Conservation (phyloP, 2,113 vertebrate genomes). For the Blennius ocellaris region DNA sequence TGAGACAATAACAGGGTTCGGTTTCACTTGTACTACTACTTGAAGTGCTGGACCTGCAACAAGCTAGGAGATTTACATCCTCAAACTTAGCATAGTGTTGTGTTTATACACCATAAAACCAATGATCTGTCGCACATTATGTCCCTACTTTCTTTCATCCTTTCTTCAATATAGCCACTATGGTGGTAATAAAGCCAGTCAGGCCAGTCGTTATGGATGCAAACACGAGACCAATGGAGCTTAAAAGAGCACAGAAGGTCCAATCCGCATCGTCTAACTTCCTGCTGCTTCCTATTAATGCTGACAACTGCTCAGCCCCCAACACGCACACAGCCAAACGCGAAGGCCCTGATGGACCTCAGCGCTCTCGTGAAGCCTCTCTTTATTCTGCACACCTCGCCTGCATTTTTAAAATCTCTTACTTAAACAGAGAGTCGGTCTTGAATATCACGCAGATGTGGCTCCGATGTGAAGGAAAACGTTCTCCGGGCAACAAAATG, state of each 20-base stretch:
- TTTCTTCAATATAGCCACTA: conserved; percentile 39
- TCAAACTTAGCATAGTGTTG: conserved; percentile 42
- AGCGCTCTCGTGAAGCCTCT: conserved; percentile 27
- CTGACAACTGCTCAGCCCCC: neutral
- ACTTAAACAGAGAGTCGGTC: neutral
- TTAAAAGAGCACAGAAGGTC: neutral
- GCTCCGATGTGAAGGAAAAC: neutral
- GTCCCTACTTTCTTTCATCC: neutral
- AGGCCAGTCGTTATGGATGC: conserved; percentile 28
- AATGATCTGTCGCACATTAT: conserved; percentile 48
- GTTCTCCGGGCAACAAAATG: conserved; percentile 3
- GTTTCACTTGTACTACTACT: too few species aligned
- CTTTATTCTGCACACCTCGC: neutral
- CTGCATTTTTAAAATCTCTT: neutral
- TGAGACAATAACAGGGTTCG: too few species aligned
- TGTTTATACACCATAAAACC: conserved; percentile 34
- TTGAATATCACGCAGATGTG: neutral
- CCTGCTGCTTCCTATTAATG: too few species aligned
- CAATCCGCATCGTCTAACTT: neutral
- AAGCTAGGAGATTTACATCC: conserved; percentile 18
- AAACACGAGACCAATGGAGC: conserved; percentile 3
- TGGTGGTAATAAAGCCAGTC: conserved; percentile 34
- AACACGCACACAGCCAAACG: conserved; percentile 8
- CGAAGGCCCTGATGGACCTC: neutral
- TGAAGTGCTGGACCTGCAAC: neutral